Base-by-base conservation (phyloP, 53 echinoderm and acorn worm genomes). In the Pentamera pediparva region DNA sequence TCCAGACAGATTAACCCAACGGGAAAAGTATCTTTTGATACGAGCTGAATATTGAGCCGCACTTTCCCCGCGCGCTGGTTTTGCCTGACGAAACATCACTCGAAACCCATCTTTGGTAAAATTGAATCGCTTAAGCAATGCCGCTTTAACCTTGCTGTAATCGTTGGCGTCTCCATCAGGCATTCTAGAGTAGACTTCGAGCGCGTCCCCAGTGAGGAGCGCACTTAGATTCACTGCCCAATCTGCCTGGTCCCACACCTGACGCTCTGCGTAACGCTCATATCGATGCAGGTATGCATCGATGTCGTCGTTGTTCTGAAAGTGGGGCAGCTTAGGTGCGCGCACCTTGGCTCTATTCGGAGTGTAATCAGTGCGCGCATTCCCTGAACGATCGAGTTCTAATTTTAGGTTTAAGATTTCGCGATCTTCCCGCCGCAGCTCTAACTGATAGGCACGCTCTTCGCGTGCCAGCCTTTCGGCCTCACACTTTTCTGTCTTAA, bases 171-270 rank as follows among this genome's bases (percentile, higher is more conserved):
- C 61, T 4, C 18, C 26, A 57, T 20, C 8, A 10, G 34, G 34
- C 20, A 60, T 17, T 29, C 61, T 60, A 20, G 61, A 60, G 28
- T 60, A 60, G 34, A 60, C 61, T 60, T 28, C 61, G 17, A 60
- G 28, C 6, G 61, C 30, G 20, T 60, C 28, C 17, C 61, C 30
- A 4, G 18, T 60, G 17, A 60, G 28, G 17, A 60, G 28, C 6
- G 61, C 61, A 60, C 61, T 60, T 10, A 60, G 28, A 60, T 60
- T 60, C 17, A 60, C 25, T 5, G n/a, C 61, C 61, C 61, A 60
- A 60, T 33, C 61, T 2, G 3, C 18, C 28, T 60, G 17, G 3
- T 25, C 28, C 61, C 61, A 33, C 61, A 17, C 61, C 28, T 28
- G 34, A 10, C n/a, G 17, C 3, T 15, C 28, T 18, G 61, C 61